phyloP scores from a whole-genome alignment of 92 coral and sea anemone genomes.

The Parazoanthus swiftii region DNA sequence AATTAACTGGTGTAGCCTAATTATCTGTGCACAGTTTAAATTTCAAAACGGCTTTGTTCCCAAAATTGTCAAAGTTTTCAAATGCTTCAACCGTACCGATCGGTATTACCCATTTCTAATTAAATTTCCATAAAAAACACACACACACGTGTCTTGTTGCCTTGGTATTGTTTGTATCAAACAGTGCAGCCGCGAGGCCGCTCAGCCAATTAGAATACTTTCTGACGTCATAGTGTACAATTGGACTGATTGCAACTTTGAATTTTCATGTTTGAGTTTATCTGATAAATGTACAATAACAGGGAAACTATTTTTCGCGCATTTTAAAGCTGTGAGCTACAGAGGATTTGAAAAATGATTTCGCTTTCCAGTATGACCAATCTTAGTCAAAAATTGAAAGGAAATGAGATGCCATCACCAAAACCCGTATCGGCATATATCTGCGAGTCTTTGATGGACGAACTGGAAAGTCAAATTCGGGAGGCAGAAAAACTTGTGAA shows the following conservation, averaged over 20 bases:
- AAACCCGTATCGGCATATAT: conserved; percentile 68
- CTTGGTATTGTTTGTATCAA: background rate
- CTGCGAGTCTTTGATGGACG: conserved; percentile 79
- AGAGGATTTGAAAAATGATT: conserved; percentile 10
- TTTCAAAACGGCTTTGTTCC: too few relatives aligned
- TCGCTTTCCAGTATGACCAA: conserved; percentile 48
- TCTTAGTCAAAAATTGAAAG: conserved; percentile 57
- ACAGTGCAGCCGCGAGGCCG: background rate
- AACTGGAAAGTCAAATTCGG: conserved; percentile 75
- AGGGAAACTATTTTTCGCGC: background rate
- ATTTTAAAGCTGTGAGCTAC: background rate
- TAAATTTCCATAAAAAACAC: too few relatives aligned
- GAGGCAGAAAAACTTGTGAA: conserved; percentile 54
- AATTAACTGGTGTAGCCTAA: too few relatives aligned
- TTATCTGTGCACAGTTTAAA: too few relatives aligned
- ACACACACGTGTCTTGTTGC: background rate
- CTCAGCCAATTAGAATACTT: conserved; percentile 20
- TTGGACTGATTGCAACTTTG: background rate
- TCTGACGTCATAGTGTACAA: conserved; percentile 2
- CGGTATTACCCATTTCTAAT: too few relatives aligned
- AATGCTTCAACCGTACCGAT: too few relatives aligned
- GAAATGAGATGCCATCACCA: conserved; percentile 60
- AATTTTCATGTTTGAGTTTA: background rate
- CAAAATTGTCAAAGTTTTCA: too few relatives aligned
- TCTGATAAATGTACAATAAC: background rate